Conservation (phyloP, 2,797 vertebrate genomes). For the Platalea minor region DNA sequence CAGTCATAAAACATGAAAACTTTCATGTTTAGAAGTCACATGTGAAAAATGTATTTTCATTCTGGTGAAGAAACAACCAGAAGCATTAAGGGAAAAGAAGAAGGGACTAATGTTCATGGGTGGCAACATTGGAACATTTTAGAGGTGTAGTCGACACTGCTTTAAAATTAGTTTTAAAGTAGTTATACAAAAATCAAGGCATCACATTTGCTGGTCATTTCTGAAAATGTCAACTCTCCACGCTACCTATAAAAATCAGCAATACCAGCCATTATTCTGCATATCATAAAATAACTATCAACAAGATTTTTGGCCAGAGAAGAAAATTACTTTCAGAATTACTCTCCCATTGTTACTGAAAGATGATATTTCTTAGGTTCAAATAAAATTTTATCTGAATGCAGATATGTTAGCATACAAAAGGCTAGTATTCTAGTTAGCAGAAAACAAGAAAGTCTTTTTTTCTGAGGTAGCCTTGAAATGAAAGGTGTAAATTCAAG, state of each 20-base stretch:
- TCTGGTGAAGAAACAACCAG: neutral
- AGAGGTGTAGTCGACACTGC: neutral
- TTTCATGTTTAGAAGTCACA: neutral
- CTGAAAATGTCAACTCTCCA: neutral
- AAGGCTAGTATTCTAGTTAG: neutral
- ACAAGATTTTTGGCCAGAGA: neutral
- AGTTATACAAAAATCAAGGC: neutral
- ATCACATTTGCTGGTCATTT: neutral
- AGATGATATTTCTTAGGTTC: neutral
- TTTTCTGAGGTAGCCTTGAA: neutral
- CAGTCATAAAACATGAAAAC: neutral
- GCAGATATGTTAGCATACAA: neutral
- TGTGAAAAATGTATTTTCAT: neutral
- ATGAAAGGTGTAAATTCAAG: neutral
- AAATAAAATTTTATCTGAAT: neutral
- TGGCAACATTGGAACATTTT: neutral
- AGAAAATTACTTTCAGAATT: neutral
- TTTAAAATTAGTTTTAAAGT: neutral
- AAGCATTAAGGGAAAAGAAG: neutral
- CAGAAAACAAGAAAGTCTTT: neutral
- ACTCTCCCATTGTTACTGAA: neutral
- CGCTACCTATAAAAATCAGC: neutral
- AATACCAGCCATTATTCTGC: neutral
- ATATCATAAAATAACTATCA: neutral
- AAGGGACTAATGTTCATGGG: neutral